A percentile compares a stretch with the other conserved stretches of the same genome.
Conservation (phyloP, 2,888 invertebrate genomes). For the Hedychridium roseum region DNA sequence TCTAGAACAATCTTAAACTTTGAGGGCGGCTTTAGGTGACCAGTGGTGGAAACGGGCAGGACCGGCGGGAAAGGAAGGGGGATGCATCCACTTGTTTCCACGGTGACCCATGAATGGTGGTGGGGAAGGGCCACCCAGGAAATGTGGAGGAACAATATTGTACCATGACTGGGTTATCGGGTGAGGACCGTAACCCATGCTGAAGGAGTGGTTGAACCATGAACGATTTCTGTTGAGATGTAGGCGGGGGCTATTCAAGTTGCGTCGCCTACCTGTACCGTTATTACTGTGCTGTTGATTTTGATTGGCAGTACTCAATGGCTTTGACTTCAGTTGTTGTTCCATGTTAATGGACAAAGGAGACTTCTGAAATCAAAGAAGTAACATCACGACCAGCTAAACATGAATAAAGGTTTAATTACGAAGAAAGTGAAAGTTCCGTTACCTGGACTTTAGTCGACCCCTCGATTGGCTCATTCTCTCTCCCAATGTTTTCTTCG, state of each 20-base stretch:
- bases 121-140: conserved; percentile 55
- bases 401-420: not conserved
- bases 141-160: conserved; percentile 56
- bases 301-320: conserved; percentile 49
- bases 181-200: conserved; percentile 57
- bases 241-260: conserved; percentile 55
- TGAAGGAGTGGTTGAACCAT: conserved; percentile 57
- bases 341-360: conserved; percentile 39
- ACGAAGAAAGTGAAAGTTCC: not conserved
- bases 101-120: conserved; percentile 59
- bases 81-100: conserved; percentile 57
- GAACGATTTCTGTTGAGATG: conserved; percentile 56
- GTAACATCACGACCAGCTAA: not conserved
- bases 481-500: conserved; percentile 36
- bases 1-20: conserved; percentile 47
- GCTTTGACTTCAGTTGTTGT: conserved; percentile 50
- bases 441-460: conserved; percentile 44
- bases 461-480: conserved; percentile 41
- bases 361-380: conserved; percentile 42
- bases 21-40: conserved; percentile 58
- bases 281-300: conserved; percentile 48
- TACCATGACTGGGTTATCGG: conserved; percentile 58
- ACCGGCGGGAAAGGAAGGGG: conserved; percentile 54
- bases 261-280: conserved; percentile 54
- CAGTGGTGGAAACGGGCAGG: conserved; percentile 59